These are phyloP conservation scores for Metaphire vulgaris DNA, from an alignment of 1,140 invertebrate genomes.

Conservation along the genomic window DNA sequence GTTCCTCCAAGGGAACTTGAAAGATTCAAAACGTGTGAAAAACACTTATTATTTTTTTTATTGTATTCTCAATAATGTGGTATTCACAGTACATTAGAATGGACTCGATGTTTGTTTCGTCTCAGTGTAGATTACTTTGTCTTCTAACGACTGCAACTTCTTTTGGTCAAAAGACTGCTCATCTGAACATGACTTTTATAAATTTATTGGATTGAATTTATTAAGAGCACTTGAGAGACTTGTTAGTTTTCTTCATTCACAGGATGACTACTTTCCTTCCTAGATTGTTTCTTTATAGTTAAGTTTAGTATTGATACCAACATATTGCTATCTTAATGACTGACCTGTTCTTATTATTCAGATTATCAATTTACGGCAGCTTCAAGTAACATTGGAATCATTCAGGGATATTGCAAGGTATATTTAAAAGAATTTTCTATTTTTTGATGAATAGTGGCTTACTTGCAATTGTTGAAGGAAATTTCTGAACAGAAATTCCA, in stretches of 20 bases:
- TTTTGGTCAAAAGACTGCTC: no score
- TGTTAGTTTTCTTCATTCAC: neutral
- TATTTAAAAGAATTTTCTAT: neutral
- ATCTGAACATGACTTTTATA: no score
- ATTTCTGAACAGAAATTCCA: no score
- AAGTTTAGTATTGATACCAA: neutral
- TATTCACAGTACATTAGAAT: no score
- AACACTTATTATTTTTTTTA: neutral
- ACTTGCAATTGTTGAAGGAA: neutral
- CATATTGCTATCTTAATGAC: neutral
- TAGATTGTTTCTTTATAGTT: neutral
- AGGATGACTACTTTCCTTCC: neutral
- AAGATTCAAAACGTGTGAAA: neutral
- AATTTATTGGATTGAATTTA: neutral
- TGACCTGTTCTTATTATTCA: slow-evolving; percentile 32
- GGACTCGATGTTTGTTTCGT: no score
- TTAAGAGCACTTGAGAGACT: neutral
- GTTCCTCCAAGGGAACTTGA: neutral
- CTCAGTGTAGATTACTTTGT: no score
- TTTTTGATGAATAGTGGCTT: neutral
- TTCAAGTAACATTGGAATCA: slow-evolving; percentile 46
- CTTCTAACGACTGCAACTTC: no score
- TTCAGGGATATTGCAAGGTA: slow-evolving; percentile 49
- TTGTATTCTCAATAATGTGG: neutral
- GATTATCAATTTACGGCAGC: slow-evolving; percentile 49